Evolutionary conservation across 2,113 vertebrate species (phyloP).

Genomic region (Myanophis thanlyinensis): DNA sequence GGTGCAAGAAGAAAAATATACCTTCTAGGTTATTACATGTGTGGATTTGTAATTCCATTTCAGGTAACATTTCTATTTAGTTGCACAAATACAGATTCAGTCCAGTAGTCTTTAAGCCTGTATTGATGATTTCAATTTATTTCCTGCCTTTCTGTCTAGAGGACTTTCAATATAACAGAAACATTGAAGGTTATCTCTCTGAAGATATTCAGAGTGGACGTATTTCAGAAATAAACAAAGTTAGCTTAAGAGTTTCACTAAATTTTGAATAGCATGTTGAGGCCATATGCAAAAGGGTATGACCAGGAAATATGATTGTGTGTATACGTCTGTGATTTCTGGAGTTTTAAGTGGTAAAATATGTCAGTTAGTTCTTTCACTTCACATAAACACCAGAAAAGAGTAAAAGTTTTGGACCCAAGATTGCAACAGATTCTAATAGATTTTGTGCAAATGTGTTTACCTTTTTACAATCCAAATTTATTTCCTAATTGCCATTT

Average conservation of each 20-base stretch:
- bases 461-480: not conserved
- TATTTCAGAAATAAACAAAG: not conserved
- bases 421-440: not conserved
- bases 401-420: not conserved
- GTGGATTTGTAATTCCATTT: not conserved
- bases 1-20: not conserved
- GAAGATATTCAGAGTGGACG: not conserved
- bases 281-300: not conserved
- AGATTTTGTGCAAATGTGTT: not conserved
- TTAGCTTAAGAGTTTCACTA: not conserved
- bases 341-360: not conserved
- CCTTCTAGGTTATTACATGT: not conserved
- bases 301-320: not conserved
- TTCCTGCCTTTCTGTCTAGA: not conserved
- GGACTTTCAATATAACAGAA: not conserved
- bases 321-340: not conserved
- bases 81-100: not conserved
- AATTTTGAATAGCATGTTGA: not conserved
- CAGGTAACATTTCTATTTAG: not conserved
- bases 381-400: not conserved
- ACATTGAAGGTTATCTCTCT: not conserved
- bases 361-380: not conserved
- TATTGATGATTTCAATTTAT: not conserved
- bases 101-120: not conserved
- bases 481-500: not conserved